These are phyloP conservation scores for Episyrphus balteatus DNA, from an alignment of 1,140 invertebrate species.

Conservation along the genomic window DNA sequence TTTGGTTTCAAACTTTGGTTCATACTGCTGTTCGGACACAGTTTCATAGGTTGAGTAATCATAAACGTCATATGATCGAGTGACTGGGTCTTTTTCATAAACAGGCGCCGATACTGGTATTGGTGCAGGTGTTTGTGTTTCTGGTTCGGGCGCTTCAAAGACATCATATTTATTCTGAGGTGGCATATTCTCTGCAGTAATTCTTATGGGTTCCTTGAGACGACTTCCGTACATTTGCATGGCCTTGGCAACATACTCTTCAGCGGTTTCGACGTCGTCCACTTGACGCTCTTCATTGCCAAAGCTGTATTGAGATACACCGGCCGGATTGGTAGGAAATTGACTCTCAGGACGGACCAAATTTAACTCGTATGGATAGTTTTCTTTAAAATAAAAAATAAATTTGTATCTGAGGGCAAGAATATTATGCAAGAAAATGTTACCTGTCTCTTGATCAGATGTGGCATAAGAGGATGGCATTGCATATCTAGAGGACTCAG, in stretches of 20 bases:
- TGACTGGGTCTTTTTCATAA: slow-evolving; percentile 28
- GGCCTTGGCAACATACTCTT: slow-evolving; percentile 31
- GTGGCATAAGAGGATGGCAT: not conserved
- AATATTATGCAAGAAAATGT: not conserved
- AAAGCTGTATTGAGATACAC: slow-evolving; percentile 2
- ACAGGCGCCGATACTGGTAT: slow-evolving; percentile 14
- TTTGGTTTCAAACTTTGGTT: slow-evolving; percentile 23
- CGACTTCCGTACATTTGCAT: slow-evolving; percentile 25
- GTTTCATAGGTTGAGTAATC: slow-evolving; percentile 8
- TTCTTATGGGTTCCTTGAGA: slow-evolving; percentile 17
- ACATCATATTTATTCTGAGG: not conserved
- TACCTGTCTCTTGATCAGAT: slow-evolving; percentile 3
- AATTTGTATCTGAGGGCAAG: no score
- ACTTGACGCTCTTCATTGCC: slow-evolving; percentile 4
- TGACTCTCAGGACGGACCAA: slow-evolving; percentile 20
- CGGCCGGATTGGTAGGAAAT: no score
- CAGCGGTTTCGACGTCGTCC: slow-evolving; percentile 30
- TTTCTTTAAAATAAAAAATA: no score
- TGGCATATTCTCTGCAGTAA: slow-evolving; percentile 1
- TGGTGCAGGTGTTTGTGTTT: not conserved
- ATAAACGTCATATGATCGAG: slow-evolving; percentile 24
- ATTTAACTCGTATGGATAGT: slow-evolving; percentile 14
- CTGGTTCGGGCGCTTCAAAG: not conserved
- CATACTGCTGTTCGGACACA: slow-evolving; percentile 23
- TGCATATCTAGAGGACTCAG: slow-evolving; percentile 5